Evolutionary conservation across 2,113 vertebrate genomes (phyloP), one percentile per base, ranked within the genome.

Genomic region (Platanista minor): DNA sequence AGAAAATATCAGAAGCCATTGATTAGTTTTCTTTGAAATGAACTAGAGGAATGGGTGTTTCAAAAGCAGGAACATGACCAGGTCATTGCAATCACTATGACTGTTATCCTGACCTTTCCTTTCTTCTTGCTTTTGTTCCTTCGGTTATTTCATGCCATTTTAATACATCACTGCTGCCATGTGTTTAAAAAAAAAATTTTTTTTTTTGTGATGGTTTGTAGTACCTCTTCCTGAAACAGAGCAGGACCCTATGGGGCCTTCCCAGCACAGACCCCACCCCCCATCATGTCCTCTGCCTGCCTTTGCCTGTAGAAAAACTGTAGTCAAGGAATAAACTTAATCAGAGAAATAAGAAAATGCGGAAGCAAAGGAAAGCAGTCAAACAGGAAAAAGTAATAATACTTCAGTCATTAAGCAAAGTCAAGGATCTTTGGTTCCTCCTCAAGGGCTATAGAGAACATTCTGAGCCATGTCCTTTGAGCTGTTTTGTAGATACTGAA

Each of bases 1-100:
- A 75, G 80, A 66, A 52, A 94, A 41, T 29, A 66, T 23, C 36
- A 49, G 14, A 81, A 54, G 12, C 27, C 27, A 77, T 17, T 25
- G 21, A 91, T 78, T 67, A 57, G 17, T 92, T 97, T 90, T 69
- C 74, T 86, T 95, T 80, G 27, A 96, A 90, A 59, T 88, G 77
- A 91, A 27, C 29, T 89, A 36, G 27, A 87, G 33, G 72, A 82
- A 12, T 15, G 20, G 25, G 11, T 61, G 21, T 25, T 90, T 95
- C 69, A 39, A 75, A 94, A 94, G 31, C 13, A 21, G 31, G 8
- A 61, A 25, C 67, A 52, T 27, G 21, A 61, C n/a, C 52, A 31
- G 25, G n/a, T 46, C 2, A 54, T 74, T 78, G 57, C 29, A 77
- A 27, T 54, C 17, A 86, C 31, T 25, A 23, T 43, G 43, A 67